Evolutionary conservation across 2,797 vertebrate species (phyloP).

Genomic region (Discoglossus pictus): DNA sequence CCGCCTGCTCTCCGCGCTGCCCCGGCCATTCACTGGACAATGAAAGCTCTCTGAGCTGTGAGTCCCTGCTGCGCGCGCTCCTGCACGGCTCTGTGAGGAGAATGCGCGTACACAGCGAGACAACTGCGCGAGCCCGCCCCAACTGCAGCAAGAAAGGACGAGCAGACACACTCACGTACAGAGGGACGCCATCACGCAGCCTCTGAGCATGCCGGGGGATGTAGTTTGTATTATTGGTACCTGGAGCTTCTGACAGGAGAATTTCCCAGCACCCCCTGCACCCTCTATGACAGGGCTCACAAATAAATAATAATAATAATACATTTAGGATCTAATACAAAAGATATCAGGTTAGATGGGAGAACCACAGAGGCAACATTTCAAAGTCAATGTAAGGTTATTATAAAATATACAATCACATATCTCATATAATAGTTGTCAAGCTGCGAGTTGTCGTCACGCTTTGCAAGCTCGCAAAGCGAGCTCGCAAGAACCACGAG

Average conservation of each 20-base stretch:
- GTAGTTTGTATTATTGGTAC: constrained; percentile 34
- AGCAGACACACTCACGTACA: neutral
- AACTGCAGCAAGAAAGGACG: constrained; percentile 11
- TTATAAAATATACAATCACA: too few relatives aligned
- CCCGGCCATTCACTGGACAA: constrained; percentile 31
- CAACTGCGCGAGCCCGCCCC: neutral
- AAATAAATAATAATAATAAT: too few relatives aligned
- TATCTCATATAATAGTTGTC: too few relatives aligned
- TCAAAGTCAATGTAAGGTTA: too few relatives aligned
- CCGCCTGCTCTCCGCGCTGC: neutral
- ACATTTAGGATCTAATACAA: too few relatives aligned
- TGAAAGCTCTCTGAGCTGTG: constrained; percentile 6
- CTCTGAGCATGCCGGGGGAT: constrained; percentile 12
- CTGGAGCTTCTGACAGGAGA: constrained; percentile 1
- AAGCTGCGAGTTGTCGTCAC: too few relatives aligned
- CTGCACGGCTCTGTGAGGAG: neutral
- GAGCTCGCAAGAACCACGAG: too few relatives aligned
- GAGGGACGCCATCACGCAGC: neutral
- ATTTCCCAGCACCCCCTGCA: constrained; percentile 11
- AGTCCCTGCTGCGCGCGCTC: neutral
- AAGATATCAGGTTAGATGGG: too few relatives aligned
- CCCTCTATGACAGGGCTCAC: too few relatives aligned
- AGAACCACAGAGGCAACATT: too few relatives aligned
- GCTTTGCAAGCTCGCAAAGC: too few relatives aligned
- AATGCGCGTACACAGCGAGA: neutral